Evolutionary conservation across 2,888 invertebrate genomes (phyloP).

Genomic region (Chydorus sphaericus): DNA sequence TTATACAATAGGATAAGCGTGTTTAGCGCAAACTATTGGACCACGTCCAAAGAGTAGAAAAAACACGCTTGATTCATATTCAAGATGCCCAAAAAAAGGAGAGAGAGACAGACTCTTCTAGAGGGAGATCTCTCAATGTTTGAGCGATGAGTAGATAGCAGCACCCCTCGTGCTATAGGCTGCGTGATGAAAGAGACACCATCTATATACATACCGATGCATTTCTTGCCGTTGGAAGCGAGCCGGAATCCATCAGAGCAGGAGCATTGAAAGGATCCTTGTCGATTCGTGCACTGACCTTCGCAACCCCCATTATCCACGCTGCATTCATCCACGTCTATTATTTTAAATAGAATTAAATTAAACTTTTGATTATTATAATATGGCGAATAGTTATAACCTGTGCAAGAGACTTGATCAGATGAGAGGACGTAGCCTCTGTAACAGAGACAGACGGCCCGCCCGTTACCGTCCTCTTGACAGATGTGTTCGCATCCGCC

Average conservation of each 20-base stretch:
- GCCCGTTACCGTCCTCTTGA: conserved; percentile 27
- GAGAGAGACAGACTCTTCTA: too few species aligned
- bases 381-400: not conserved
- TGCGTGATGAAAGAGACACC: not conserved
- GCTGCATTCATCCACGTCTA: conserved; percentile 40
- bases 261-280: conserved; percentile 35
- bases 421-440: conserved; percentile 14
- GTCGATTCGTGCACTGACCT: conserved; percentile 45
- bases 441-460: conserved; percentile 22
- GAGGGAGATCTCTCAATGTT: too few species aligned
- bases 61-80: too few species aligned
- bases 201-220: conserved; percentile 21
- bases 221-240: conserved; percentile 25
- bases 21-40: too few species aligned
- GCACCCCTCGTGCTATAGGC: not conserved
- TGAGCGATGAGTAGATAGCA: not conserved
- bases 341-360: not conserved
- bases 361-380: not conserved
- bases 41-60: too few species aligned
- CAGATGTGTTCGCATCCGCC: conserved; percentile 36
- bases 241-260: conserved; percentile 32
- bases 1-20: too few species aligned
- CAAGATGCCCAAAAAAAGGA: too few species aligned
- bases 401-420: conserved; percentile 10
- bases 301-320: conserved; percentile 44